Conservation (phyloP, 2,888 invertebrate genomes). For the Allolobophora icterica region DNA sequence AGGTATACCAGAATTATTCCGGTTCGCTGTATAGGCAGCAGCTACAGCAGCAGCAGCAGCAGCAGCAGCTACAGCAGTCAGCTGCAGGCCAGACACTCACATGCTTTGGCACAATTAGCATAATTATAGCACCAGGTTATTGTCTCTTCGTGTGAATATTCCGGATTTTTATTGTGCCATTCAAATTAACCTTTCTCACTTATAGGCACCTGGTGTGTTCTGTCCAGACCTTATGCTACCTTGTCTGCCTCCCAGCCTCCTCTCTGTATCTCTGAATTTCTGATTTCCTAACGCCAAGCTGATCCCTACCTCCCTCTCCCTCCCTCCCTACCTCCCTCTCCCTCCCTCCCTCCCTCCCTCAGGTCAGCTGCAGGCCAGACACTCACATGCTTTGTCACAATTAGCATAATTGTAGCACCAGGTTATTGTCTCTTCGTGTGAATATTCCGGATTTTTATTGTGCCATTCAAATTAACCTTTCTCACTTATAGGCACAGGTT, state of each 20-base stretch:
- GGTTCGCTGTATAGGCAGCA: too few relatives aligned
- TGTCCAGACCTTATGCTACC: too few relatives aligned
- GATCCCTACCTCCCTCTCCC: too few relatives aligned
- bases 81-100: background rate
- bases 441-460: background rate
- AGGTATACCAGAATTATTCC: too few relatives aligned
- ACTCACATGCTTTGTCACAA: background rate
- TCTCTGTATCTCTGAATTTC: background rate
- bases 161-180: background rate
- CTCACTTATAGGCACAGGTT: background rate
- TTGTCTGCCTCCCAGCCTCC: background rate
- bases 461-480: background rate
- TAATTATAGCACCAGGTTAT: background rate
- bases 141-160: background rate
- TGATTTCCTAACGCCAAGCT: too few relatives aligned
- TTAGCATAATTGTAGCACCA: background rate
- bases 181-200: background rate
- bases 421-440: background rate
- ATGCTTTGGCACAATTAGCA: background rate
- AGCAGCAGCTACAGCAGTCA: too few relatives aligned
- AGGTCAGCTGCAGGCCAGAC: too few relatives aligned
- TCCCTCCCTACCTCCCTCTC: too few relatives aligned
- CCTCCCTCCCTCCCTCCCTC: too few relatives aligned
- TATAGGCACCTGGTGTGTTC: background rate
- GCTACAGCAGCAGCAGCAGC: too few relatives aligned